phyloP scores from a whole-genome alignment of 2,888 invertebrate genomes.

The Alentia gelatinosa region DNA sequence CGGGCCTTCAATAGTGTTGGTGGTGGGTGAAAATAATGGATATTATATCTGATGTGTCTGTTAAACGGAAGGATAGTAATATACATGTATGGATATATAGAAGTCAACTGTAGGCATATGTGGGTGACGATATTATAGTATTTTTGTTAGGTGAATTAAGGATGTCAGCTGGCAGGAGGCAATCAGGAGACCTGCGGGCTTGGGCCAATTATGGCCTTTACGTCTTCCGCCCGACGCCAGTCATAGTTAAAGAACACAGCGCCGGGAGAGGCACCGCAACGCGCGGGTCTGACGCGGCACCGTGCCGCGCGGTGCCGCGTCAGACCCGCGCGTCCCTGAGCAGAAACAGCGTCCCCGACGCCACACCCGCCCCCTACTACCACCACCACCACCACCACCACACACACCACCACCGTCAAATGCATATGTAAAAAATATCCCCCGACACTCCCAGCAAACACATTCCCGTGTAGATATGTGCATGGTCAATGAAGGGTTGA shows the following conservation, averaged over 20 bases:
- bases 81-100: too few species aligned
- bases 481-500: neutral
- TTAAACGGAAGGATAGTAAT: too few species aligned
- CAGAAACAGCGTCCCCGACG: neutral
- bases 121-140: too few species aligned
- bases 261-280: neutral
- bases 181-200: neutral
- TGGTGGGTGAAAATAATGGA: too few species aligned
- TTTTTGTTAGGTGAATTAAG: too few species aligned
- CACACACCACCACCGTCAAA: neutral
- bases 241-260: neutral
- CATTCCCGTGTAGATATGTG: neutral
- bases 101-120: too few species aligned
- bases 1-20: too few species aligned
- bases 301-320: neutral
- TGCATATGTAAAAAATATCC: neutral
- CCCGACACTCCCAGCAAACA: neutral
- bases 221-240: neutral
- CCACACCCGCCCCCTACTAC: neutral
- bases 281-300: neutral
- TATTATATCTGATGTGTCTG: too few species aligned
- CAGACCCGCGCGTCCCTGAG: neutral
- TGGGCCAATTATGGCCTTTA: neutral
- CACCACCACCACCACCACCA: neutral
- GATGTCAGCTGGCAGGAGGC: conserved; percentile 3